Conservation (phyloP, 1,140 invertebrate genomes). For the Oedothorax gibbosus region DNA sequence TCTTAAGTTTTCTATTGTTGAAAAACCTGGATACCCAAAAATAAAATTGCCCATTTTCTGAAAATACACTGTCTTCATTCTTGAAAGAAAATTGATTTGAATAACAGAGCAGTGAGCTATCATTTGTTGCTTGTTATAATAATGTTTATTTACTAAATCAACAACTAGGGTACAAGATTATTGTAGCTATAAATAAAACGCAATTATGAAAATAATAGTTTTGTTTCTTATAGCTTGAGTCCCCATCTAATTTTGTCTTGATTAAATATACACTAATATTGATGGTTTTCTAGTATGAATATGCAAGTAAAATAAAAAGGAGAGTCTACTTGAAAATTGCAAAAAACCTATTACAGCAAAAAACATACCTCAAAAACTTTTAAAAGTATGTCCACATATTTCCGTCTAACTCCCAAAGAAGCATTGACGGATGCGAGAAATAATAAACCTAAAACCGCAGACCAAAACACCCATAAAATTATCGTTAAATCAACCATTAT, state of each 20-base stretch:
- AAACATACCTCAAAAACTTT: slow-evolving; percentile 63
- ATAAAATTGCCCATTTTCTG: too few relatives aligned
- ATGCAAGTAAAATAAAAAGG: too few relatives aligned
- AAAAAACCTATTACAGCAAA: not conserved
- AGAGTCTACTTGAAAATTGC: too few relatives aligned
- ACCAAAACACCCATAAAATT: slow-evolving; percentile 7
- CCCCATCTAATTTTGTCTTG: not conserved
- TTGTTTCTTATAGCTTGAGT: not conserved
- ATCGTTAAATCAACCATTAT: too few relatives aligned
- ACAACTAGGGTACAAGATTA: not conserved
- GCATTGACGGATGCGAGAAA: slow-evolving; percentile 38
- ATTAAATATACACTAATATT: not conserved
- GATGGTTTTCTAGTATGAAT: not conserved
- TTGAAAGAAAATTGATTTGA: too few relatives aligned
- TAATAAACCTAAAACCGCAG: slow-evolving; percentile 37
- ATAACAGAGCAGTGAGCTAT: too few relatives aligned
- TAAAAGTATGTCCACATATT: slow-evolving; percentile 61
- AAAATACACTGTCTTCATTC: too few relatives aligned
- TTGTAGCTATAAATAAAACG: not conserved
- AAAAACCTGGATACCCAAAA: too few relatives aligned
- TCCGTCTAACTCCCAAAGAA: slow-evolving; percentile 53
- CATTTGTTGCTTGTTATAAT: too few relatives aligned
- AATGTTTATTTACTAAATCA: too few relatives aligned
- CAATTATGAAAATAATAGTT: not conserved
- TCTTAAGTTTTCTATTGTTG: too few relatives aligned